These are phyloP conservation scores for Labroides dimidiatus DNA, from an alignment of 2,797 vertebrate species.

Conservation along the genomic window DNA sequence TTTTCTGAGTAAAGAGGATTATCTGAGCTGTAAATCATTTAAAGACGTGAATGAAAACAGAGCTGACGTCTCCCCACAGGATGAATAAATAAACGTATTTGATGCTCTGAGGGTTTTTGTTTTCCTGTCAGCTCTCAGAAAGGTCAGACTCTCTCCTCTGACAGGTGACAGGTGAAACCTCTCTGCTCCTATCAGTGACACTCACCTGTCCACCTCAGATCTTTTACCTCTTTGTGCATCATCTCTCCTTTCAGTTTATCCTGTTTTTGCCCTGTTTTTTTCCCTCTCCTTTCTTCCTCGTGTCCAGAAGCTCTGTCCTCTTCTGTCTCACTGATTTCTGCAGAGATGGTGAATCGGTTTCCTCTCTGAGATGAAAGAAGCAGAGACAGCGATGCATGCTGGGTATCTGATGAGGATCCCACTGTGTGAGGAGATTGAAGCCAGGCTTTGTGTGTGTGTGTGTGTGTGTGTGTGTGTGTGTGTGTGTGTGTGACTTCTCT, in stretches of 20 bases:
- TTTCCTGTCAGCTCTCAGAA: constrained; percentile 5
- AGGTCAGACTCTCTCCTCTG: constrained; percentile 16
- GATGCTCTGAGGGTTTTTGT: not conserved
- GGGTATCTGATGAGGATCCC: constrained; percentile 40
- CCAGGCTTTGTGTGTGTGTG: not conserved
- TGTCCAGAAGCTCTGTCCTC: not conserved
- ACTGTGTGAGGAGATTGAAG: constrained; percentile 34
- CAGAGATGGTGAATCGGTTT: constrained; percentile 22
- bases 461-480: constrained; percentile 13
- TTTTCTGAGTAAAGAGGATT: too few relatives aligned
- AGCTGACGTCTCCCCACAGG: too few relatives aligned
- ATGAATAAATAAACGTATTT: too few relatives aligned
- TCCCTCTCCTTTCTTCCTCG: not conserved
- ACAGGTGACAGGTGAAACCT: not conserved
- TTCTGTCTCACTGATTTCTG: constrained; percentile 2
- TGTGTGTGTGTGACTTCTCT: not conserved
- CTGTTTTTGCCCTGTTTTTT: too few relatives aligned
- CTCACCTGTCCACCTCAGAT: constrained; percentile 4
- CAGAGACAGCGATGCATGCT: constrained; percentile 6
- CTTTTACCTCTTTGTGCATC: not conserved
- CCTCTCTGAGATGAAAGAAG: constrained; percentile 33
- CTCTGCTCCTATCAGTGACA: not conserved
- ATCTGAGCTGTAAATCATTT: too few relatives aligned
- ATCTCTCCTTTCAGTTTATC: not conserved
- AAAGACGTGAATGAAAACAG: not conserved